Base-by-base conservation (phyloP, 2,113 vertebrate genomes). In the Dasyornis broadbenti region DNA sequence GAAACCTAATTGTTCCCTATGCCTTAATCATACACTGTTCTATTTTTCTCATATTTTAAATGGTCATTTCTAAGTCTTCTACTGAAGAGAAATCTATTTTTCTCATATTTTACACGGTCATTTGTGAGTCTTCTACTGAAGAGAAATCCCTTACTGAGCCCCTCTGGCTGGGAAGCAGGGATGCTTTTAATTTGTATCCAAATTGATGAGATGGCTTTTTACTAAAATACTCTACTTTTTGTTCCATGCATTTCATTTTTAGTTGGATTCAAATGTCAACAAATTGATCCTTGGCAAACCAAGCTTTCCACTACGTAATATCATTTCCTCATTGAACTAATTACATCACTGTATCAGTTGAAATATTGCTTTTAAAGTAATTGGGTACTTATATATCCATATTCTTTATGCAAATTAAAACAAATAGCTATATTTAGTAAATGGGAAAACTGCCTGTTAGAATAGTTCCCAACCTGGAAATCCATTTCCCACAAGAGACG, bases 311-410 rank as follows among this genome's bases (percentile, higher is more conserved):
- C 95, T 88, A 83, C 6, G 45, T 90, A 97, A 95, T 84, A 61
- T 86, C n/a, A 96, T 94, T 93, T 93, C 86, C 84, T 83, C 59
- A 89, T 87, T 71, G 47, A 95, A 90, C 84, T 94, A 96, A 98
- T 97, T 97, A 92, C 95, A 96, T 96, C 40, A 61, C 68, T 92
- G 35, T 91, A 91, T 92, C 88, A 94, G 76, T 69, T 92, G 86
- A 90, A 95, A 91, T 90, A 86, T 42, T 94, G 96, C 97, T 97
- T 96, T 98, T 98, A 98, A 95, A 88, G 85, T 96, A 97, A 98
- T 98, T 97, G 95, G 31, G 57, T 82, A 88, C 89, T 97, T 89
- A 92, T 52, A 89, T 91, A 97, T 92, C 93, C 92, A 94, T 68
- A 75, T 81, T 92, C 95, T 95, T 97, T 96, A 97, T 97, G 96